Conservation (phyloP, 2,888 invertebrate genomes). For the Ectropis crepuscularia region DNA sequence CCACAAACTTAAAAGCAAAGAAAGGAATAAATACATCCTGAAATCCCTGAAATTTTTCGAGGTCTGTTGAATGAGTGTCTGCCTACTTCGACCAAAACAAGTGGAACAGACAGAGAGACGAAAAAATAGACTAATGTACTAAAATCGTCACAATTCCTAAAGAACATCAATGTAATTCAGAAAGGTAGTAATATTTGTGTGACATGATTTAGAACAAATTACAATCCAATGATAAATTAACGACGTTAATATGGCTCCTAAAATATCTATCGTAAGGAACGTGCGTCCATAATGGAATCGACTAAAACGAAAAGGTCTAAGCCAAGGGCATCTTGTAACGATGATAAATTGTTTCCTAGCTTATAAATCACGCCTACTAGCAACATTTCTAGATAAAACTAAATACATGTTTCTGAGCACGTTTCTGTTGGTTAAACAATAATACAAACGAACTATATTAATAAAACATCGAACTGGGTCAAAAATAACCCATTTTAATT, state of each 20-base stretch:
- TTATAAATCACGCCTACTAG: constrained; percentile 19
- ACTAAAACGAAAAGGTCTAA: constrained; percentile 15
- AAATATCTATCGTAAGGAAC: background rate
- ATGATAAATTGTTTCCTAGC: constrained; percentile 22
- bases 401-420: background rate
- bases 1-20: too few species aligned
- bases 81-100: too few species aligned
- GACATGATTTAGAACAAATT: background rate
- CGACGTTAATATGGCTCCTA: background rate
- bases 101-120: too few species aligned
- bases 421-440: background rate
- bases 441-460: background rate
- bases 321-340: constrained; percentile 19
- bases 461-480: too few species aligned
- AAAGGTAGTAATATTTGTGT: too few species aligned
- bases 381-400: constrained; percentile 11
- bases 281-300: constrained; percentile 1
- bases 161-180: too few species aligned
- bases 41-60: too few species aligned
- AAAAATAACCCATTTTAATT: too few species aligned
- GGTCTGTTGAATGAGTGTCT: too few species aligned
- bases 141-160: too few species aligned
- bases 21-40: too few species aligned
- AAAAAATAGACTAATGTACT: too few species aligned
- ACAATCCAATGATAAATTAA: background rate